Percentiles rank a stretch among this genome's conserved stretches.
Conservation (phyloP, 2,113 vertebrate species). For the Calyptommatus sinebrachiatus region DNA sequence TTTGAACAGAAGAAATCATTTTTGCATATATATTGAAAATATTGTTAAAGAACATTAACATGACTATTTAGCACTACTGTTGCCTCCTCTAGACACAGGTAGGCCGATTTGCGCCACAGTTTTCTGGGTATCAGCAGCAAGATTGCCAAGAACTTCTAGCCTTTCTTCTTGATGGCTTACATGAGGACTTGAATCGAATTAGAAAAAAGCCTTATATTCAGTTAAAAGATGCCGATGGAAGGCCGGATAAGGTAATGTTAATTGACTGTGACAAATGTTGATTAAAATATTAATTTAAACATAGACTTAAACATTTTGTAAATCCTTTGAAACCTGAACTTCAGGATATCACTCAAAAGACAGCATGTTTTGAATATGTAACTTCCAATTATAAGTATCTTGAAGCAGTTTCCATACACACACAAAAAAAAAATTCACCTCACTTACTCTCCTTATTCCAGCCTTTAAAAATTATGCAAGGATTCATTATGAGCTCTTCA, state of each 20-base stretch:
- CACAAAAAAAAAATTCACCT: no score
- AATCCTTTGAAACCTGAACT: not conserved
- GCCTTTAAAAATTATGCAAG: no score
- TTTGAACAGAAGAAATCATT: not conserved
- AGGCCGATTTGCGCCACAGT: slow-evolving; percentile 95
- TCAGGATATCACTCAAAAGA: slow-evolving; percentile 4
- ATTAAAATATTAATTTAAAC: not conserved
- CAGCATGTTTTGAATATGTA: no score
- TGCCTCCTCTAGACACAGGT: slow-evolving; percentile 85
- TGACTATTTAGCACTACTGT: not conserved
- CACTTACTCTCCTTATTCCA: no score
- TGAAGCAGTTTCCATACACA: no score
- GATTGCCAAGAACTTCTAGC: slow-evolving; percentile 97
- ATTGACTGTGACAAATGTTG: not conserved
- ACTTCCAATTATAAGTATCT: no score
- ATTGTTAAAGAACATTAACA: not conserved
- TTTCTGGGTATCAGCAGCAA: slow-evolving; percentile 98
- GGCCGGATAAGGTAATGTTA: slow-evolving; percentile 87
- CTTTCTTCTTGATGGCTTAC: slow-evolving; percentile 95
- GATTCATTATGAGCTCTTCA: no score
- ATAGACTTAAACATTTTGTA: not conserved
- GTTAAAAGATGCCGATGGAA: slow-evolving; percentile 92
- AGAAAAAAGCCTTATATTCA: slow-evolving; percentile 98
- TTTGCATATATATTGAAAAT: not conserved
- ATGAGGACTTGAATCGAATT: slow-evolving; percentile 97